Evolutionary conservation across 2,888 invertebrate genomes (phyloP), one percentile per base, ranked within the genome.

Genomic region (Parnassius mnemosyne): DNA sequence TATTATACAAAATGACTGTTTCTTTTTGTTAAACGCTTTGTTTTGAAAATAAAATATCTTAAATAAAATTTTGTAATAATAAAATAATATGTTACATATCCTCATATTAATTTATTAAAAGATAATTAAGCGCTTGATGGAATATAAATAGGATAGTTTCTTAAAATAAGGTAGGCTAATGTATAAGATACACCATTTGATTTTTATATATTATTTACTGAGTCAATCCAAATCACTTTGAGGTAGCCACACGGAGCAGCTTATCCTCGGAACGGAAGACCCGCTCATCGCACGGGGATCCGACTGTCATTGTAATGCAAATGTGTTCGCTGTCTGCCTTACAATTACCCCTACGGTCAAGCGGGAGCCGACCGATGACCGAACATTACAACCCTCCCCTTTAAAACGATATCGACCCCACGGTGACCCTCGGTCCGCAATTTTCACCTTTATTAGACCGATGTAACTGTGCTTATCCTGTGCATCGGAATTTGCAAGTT

Each of bases 271-370:
- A 76, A 81, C 87, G 88, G 89, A 89, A 89, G 61, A 62, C 76
- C 87, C 46, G 46, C 55, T 16, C 78, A 74, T 74, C 77, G 75
- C 69, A 70, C 72, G 75, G 79, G 83, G 85, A 85, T 86, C 83
- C 85, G 79, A 81, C 71, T 80, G 79, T 83, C 86, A 88, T 91
- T 91, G 87, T 90, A 76, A 91, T 91, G 91, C 89, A 90, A 90
- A 90, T 90, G 83, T 73, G 84, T 83, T 76, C 87, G 88, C 83
- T 87, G 91, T 90, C 91, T 91, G 91, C 89, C 83, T 91, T 81
- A 83, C 87, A 91, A 91, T 89, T 87, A 85, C 85, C 88, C 87
- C 84, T 85, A 84, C 87, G 89, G 90, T 88, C 91, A 89, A 87
- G 84, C 84, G 76, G 78, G 84, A 84, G 77, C 77, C 83, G 76